Evolutionary conservation across 2,113 vertebrate species (phyloP), one percentile per base, ranked within the genome.

Genomic region (Xerus inauris): DNA sequence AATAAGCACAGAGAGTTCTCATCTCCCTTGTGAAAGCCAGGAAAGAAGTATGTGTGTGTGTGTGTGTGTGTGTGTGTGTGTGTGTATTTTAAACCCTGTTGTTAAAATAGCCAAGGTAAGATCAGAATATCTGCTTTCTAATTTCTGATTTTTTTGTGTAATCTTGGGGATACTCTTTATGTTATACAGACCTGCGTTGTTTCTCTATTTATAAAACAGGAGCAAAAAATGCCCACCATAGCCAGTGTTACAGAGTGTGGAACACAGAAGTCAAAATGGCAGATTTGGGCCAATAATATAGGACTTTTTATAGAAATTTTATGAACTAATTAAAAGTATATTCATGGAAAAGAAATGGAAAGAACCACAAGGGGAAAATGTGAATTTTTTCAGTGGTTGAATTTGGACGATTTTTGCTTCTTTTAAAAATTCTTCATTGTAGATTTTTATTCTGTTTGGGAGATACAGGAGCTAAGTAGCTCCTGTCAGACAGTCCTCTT

Each of bases 1-100:
- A 95, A 82, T 40, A 82, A 91, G 54, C 38, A 47, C 49, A 72
- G 35, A 90, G 51, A 75, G 51, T 94, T 89, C 57, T 88, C 84
- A 65, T 45, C 7, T 88, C 45, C 8, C 65, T 64, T 72, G 47
- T 95, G 81, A 62, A 76, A 88, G 17, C 73, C 30, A 91, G 45
- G 35, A 95, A 89, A 93, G 30, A 45, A 65, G 24, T 65, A 71
- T 94, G n/a, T 73, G 67, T 47, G 26, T 62, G 38, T 71, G n/a
- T 65, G 45, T 79, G 6, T 38, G 32, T 85, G 76, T 90, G 67
- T 17, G 14, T 75, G 24, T 82, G 38, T 71, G 8, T 49, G 10
- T 42, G 8, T 80, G n/a, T 79, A 40, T 86, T 30, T 30, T 73
- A 42, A 95, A 57, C 8, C 28, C 2, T 26, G 38, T 38, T 94